Conservation (phyloP, 1,140 invertebrate species). For the Habropoda laboriosa region DNA sequence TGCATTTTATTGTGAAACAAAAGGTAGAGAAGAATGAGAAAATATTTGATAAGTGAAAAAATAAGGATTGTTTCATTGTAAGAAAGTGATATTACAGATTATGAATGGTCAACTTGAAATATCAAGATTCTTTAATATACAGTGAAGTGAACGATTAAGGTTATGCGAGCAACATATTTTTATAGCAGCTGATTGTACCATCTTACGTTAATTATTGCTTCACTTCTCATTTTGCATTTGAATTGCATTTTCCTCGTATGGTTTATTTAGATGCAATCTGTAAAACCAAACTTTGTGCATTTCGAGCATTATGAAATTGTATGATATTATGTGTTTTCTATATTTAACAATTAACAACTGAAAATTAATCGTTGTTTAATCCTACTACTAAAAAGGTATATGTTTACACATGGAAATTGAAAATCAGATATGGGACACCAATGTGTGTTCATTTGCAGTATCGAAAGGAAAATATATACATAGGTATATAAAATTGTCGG, state of each 20-base stretch:
- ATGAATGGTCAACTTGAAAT: not conserved
- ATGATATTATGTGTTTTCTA: not conserved
- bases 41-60: not conserved
- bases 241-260: not conserved
- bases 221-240: not conserved
- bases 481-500: not conserved
- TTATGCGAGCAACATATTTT: conserved; percentile 10
- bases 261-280: not conserved
- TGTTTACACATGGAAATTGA: not conserved
- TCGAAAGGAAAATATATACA: conserved; percentile 6
- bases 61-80: not conserved
- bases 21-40: not conserved
- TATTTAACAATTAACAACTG: not conserved
- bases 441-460: conserved; percentile 42
- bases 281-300: not conserved
- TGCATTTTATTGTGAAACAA: not conserved
- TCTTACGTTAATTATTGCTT: not conserved
- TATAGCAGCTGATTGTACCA: not conserved
- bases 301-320: conserved; percentile 13
- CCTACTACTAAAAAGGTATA: not conserved
- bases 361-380: not conserved
- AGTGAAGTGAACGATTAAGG: not conserved
- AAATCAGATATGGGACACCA: conserved; percentile 9
- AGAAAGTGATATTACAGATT: not conserved
- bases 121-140: conserved; percentile 23